These are phyloP conservation scores for Anodontia alba DNA, from an alignment of 2,888 invertebrate species.

Conservation along the genomic window DNA sequence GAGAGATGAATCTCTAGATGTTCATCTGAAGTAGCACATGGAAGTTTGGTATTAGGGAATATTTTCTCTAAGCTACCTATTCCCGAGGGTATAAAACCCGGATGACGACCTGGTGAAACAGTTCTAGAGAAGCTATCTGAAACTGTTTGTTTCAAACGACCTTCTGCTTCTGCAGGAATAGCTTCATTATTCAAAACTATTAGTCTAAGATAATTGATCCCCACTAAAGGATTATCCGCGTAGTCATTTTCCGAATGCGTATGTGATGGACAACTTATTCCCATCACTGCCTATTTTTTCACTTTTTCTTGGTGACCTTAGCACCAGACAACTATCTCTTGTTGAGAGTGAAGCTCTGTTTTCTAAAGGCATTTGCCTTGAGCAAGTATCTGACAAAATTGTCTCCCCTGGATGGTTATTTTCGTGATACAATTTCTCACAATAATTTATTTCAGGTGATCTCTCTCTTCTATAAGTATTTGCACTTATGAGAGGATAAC, in stretches of 20 bases:
- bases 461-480: background rate
- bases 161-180: no score
- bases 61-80: no score
- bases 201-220: background rate
- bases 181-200: background rate
- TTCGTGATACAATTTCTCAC: background rate
- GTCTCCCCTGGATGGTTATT: background rate
- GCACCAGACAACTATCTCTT: background rate
- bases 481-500: background rate
- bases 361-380: background rate
- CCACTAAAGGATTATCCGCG: background rate
- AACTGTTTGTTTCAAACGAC: no score
- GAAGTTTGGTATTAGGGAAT: no score
- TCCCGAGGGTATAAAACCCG: no score
- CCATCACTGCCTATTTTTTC: background rate
- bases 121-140: no score
- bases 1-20: no score
- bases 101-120: no score
- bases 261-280: background rate
- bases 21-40: no score
- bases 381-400: background rate
- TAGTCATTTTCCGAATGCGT: background rate
- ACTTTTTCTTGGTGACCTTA: background rate
- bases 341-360: background rate
- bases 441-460: background rate